Evolutionary conservation across 2,113 vertebrate genomes (phyloP), one percentile per base, ranked within the genome.

Genomic region (Tringa solitaria): DNA sequence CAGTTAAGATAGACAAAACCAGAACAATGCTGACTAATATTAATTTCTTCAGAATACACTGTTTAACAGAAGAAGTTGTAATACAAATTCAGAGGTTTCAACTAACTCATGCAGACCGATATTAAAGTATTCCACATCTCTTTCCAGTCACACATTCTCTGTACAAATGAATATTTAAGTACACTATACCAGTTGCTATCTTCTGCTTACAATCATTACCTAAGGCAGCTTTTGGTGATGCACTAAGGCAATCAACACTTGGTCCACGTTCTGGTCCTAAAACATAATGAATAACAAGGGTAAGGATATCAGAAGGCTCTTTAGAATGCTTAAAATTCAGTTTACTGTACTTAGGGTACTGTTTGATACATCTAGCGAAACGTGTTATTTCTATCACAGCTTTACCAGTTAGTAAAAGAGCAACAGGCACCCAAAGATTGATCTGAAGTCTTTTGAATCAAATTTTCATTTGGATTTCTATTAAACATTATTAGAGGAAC

Each of bases 231-330:
- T 99, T 99, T 5, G 99, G 98, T 33, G 99, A 99, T 30, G 96
- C 92, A 53, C 98, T 98, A 59, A 99, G 98, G 87, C 98, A 97
- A 45, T 99, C 99, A 54, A 99, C 98, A 45, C 97, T 99, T 5
- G 99, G 99, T 77, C 99, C 99, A 41, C 97, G 97, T 8, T 99
- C 98, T 46, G 85, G 63, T 80, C 97, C 98, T 97, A 72, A 97
- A 97, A 89, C 11, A 74, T 15, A 77, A 84, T 11, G 67, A 90
- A 74, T 24, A 89, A 8, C 32, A 87, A 81, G 13, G 12, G 23
- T 46, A 59, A 84, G 45, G 51, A 93, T 28, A 94, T 46, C 70
- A 95, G 79, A 92, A 92, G n/a, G 19, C 7, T 67, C 82, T 63
- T 91, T 2, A 78, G 32, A 84, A 50, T 26, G 10, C 18, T 61